Conservation (phyloP, 2,113 vertebrate species). For the Delphinapterus leucas region DNA sequence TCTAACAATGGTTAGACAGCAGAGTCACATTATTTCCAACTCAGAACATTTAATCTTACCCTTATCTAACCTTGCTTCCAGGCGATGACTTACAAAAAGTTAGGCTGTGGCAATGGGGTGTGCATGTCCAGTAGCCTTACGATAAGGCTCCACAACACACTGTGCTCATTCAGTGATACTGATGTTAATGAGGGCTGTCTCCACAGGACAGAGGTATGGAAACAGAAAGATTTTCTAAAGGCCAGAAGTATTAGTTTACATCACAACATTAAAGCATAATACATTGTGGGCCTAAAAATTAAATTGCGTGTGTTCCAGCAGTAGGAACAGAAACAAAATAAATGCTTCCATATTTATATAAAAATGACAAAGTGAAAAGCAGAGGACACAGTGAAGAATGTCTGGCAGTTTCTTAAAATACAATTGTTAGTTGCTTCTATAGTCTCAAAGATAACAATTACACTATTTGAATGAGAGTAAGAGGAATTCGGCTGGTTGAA, state of each 20-base stretch:
- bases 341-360: background rate
- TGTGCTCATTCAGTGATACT: conserved; percentile 17
- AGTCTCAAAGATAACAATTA: conserved; percentile 34
- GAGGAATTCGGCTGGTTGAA: background rate
- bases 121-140: background rate
- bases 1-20: background rate
- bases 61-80: background rate
- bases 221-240: background rate
- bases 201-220: background rate
- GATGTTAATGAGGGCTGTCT: background rate
- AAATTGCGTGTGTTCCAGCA: background rate
- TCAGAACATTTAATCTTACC: conserved; percentile 5
- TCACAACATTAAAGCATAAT: background rate
- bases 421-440: background rate
- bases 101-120: background rate
- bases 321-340: background rate
- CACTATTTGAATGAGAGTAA: background rate
- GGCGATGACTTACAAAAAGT: background rate
- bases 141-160: background rate
- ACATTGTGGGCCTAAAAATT: background rate
- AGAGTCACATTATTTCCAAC: background rate
- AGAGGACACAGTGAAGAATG: conserved; percentile 43
- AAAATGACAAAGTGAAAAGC: conserved; percentile 35
- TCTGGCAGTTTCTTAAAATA: conserved; percentile 44
- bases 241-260: background rate